phyloP scores from a whole-genome alignment of 2,113 vertebrate genomes.

The Epinephelus lanceolatus region DNA sequence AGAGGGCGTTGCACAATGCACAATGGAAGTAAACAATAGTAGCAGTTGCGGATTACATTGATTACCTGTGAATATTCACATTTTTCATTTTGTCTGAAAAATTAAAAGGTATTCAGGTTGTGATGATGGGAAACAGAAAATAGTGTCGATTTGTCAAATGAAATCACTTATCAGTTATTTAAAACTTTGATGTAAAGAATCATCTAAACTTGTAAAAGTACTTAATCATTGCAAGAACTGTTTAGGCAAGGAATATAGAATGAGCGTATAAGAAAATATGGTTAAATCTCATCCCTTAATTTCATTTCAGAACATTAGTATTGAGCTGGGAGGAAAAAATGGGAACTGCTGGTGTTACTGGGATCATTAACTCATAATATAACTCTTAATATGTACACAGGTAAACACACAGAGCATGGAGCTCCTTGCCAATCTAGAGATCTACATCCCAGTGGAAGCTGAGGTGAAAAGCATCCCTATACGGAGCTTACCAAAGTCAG shows the following conservation, averaged over 20 bases:
- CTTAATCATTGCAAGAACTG: not conserved
- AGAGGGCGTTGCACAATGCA: too few relatives aligned
- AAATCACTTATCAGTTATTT: too few relatives aligned
- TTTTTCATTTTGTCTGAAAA: too few relatives aligned
- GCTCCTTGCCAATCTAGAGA: slow-evolving; percentile 25
- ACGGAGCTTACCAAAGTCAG: slow-evolving; percentile 36
- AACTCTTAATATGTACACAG: slow-evolving; percentile 24
- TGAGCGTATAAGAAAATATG: not conserved
- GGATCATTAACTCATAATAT: not conserved
- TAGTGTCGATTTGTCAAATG: too few relatives aligned
- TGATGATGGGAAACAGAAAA: too few relatives aligned
- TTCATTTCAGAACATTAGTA: not conserved
- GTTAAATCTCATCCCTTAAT: not conserved
- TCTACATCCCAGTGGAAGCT: slow-evolving; percentile 69
- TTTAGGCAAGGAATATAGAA: not conserved
- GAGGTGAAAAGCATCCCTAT: slow-evolving; percentile 62
- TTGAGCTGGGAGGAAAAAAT: not conserved
- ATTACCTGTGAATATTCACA: too few relatives aligned
- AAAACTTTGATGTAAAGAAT: not conserved
- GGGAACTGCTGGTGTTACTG: not conserved
- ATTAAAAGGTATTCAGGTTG: too few relatives aligned
- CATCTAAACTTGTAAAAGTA: not conserved
- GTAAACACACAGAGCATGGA: slow-evolving; percentile 35
- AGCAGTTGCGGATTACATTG: too few relatives aligned
- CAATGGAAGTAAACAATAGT: too few relatives aligned